phyloP scores from a whole-genome alignment of 2,888 invertebrate genomes.

The Andricus quercusramuli region DNA sequence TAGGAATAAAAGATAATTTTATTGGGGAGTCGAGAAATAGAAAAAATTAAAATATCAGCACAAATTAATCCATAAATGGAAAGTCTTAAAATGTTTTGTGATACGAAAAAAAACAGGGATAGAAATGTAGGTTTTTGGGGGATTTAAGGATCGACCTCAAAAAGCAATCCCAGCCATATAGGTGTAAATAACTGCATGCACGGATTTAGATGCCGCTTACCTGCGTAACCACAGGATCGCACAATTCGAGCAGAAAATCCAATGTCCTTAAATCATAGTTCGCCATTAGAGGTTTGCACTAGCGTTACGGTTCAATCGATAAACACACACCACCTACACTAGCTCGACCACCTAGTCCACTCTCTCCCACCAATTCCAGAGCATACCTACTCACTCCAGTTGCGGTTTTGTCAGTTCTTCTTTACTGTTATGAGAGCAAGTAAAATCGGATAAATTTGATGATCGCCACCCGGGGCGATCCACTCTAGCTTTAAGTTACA shows the following conservation, averaged over 20 bases:
- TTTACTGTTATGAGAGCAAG: slow-evolving; percentile 11
- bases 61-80: background rate
- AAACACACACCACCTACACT: slow-evolving; percentile 24
- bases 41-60: too few species aligned
- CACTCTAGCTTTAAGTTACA: background rate
- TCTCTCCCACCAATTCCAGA: slow-evolving; percentile 7
- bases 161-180: slow-evolving; percentile 17
- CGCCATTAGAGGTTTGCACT: slow-evolving; percentile 38
- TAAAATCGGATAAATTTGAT: slow-evolving; percentile 22
- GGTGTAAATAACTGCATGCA: slow-evolving; percentile 32
- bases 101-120: background rate
- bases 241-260: slow-evolving; percentile 36
- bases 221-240: slow-evolving; percentile 35
- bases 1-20: too few species aligned
- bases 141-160: slow-evolving; percentile 18
- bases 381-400: slow-evolving; percentile 6
- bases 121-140: background rate
- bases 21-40: too few species aligned
- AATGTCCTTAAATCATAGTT: slow-evolving; percentile 41
- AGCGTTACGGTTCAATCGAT: slow-evolving; percentile 42
- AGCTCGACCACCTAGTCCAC: background rate
- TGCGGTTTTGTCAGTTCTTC: slow-evolving; percentile 26
- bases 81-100: background rate
- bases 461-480: background rate
- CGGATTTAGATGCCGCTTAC: slow-evolving; percentile 37